Base-by-base conservation (phyloP, 2,888 invertebrate species). In the Plagodis pulveraria region DNA sequence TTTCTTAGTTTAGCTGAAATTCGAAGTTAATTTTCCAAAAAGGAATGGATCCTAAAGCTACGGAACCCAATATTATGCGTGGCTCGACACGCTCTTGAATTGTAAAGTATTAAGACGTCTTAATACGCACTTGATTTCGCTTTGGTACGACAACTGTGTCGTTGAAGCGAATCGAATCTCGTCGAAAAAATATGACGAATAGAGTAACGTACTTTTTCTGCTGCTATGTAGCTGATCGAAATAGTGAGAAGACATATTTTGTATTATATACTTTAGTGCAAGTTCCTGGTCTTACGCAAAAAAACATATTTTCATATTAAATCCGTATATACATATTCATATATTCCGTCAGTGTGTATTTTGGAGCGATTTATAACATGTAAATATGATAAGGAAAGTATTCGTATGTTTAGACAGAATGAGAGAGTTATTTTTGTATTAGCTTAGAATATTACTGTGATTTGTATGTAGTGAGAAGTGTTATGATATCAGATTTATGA, bases 381-480 rank as follows among this genome's bases (percentile, higher is more conserved):
- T 46, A 45, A 45, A 50, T 56, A 42, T 49, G 33, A 40, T 40
- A 43, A 55, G 12, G 35, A 42, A 46, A 33, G 9, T 38, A 43
- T 33, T 53, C 35, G 12, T 42, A 50, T 5, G 34, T 40, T 32
- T 49, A 40, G n/a, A 10, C 12, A 51, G 34, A 42, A 32, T 52
- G 41, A 50, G 4, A 42, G 34, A 22, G 41, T 44, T 36, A 53
- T 49, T 49, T 58, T 41, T 49, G 34, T 46, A 53, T 50, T 52
- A 52, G 51, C 7, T 6, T 58, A 38, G 12, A 43, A 33, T 47
- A n/a, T 43, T 51, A 57, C 52, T 58, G 58, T 58, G 58, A 58
- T 58, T 58, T 12, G 34, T 45, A 41, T 58, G 45, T 58, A 54
- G 40, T 10, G 50, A 53, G 53, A 53, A 58, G 49, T 49, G 22